Evolutionary conservation across 1,140 invertebrate genomes (phyloP).

Genomic region (Atta texana): DNA sequence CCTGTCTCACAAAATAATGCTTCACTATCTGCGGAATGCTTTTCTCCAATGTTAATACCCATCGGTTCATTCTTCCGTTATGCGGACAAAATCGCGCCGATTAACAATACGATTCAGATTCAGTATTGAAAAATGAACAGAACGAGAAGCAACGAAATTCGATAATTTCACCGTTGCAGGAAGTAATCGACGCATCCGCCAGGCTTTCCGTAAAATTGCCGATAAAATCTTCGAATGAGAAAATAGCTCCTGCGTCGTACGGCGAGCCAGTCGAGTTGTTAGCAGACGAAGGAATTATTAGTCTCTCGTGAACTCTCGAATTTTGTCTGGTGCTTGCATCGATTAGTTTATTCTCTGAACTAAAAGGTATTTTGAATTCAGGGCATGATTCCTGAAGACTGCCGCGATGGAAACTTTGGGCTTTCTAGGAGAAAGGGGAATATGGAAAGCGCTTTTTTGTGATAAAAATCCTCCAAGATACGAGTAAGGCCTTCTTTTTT

Average conservation of each 20-base stretch:
- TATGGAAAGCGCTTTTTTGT: not conserved
- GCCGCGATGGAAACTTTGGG: conserved; percentile 36
- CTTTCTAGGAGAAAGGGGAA: not conserved
- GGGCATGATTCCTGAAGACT: conserved; percentile 26
- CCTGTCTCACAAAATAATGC: conserved; percentile 25
- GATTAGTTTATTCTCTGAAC: conserved; percentile 18
- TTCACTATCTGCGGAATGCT: conserved; percentile 15
- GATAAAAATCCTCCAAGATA: conserved; percentile 18
- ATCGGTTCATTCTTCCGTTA: conserved; percentile 18
- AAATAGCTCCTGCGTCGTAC: conserved; percentile 7
- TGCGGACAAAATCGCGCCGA: conserved; percentile 21
- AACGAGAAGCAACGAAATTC: conserved; percentile 34
- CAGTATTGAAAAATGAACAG: conserved; percentile 7
- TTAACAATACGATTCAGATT: conserved; percentile 41
- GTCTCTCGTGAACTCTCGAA: conserved; percentile 37
- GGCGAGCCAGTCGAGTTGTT: conserved; percentile 2
- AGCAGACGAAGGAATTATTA: conserved; percentile 54
- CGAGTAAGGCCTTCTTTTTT: not conserved
- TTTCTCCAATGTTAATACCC: not conserved
- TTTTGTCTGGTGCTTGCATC: conserved; percentile 13
- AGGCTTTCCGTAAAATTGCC: not conserved
- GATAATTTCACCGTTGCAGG: conserved; percentile 29
- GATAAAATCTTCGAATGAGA: not conserved
- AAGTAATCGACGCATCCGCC: conserved; percentile 27
- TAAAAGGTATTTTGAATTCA: conserved; percentile 53